Evolutionary conservation across 2,888 invertebrate genomes (phyloP), one percentile per base, ranked within the genome.

Genomic region (Sepioteuthis lessoniana): DNA sequence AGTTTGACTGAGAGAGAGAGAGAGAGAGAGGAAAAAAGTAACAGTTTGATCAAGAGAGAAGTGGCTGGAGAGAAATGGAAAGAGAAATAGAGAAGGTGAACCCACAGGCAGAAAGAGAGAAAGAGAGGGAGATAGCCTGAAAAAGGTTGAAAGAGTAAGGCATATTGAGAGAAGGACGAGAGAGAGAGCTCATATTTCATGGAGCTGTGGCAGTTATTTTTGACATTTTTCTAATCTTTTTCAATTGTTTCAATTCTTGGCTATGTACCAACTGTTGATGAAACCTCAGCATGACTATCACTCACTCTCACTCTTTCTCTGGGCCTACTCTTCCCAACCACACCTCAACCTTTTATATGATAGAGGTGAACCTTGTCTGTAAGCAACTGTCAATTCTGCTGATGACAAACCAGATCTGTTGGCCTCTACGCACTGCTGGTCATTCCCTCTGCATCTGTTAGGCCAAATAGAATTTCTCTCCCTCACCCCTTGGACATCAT

Each of bases 121-220:
- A 1, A 76, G 76, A 76, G 76, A 76, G 28, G n/a, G 28, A 10
- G 28, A n/a, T 31, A 10, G 31, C 7, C 8, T 0, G 5, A 10
- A 7, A 76, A 13, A 76, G 31, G n/a, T 8, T 1, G 60, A 31
- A 31, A 19, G 47, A 16, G 31, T 8, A n/a, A 76, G n/a, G 8
- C 10, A 76, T 31, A 76, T 8, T 28, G 10, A 76, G 10, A 13
- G 76, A 31, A 13, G 8, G 31, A 31, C 16, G 10, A 13, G 76
- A 76, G 13, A 76, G 76, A 76, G 13, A 76, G 76, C 76, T 76
- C 76, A 76, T 76, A 76, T 76, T 76, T 76, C 76, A 76, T 76
- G 76, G 76, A 76, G 76, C 76, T 76, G 76, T 76, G 76, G 76
- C 76, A 76, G 76, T 76, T 76, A 76, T 76, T 76, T 76, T 76